Evolutionary conservation across 2,113 vertebrate genomes (phyloP), one percentile per base, ranked within the genome.

Genomic region (Dicrurus megarhynchus): DNA sequence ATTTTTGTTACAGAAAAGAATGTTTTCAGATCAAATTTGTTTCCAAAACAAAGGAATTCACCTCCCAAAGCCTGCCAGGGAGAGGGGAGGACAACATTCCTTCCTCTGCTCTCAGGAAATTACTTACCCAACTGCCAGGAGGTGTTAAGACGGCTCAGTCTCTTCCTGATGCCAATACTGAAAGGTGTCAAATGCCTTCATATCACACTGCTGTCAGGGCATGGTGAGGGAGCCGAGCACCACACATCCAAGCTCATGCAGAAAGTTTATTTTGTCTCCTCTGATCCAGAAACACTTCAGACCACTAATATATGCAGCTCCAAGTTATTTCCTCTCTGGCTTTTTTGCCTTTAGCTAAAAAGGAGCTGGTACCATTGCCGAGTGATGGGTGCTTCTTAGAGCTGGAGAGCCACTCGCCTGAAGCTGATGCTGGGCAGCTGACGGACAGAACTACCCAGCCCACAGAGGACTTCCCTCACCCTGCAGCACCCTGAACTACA

Each of bases 51-150:
- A 94, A 91, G 67, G 59, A 89, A 90, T 93, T 76, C 78, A 47
- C 60, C 33, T 91, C 74, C 55, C 49, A 77, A 27, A 76, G 46
- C 59, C 55, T 83, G 70, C 41, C 61, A 87, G 59, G 61, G 41
- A 69, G 30, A 76, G 32, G 13, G 46, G 41, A 65, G 33, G 53
- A 53, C 76, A 87, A 78, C 73, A 93, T 93, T 95, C 89, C 69
- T 77, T 77, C 52, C 76, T 70, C 65, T 63, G 56, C 69, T 84
- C 81, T 87, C 91, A 94, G 94, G 95, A 97, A 97, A 95, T 96
- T 87, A 94, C 35, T 82, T 94, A 75, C 44, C n/a, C 17, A 2
- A 68, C 44, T 75, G 65, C 69, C 50, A 35, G 70, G 74, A 94
- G 65, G 74, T 76, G 69, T 87, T 84, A 78, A 61, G 89, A 78